Evolutionary conservation across 53 echinoderm and acorn worm species (phyloP).

Genomic region (Glandiceps talaboti): DNA sequence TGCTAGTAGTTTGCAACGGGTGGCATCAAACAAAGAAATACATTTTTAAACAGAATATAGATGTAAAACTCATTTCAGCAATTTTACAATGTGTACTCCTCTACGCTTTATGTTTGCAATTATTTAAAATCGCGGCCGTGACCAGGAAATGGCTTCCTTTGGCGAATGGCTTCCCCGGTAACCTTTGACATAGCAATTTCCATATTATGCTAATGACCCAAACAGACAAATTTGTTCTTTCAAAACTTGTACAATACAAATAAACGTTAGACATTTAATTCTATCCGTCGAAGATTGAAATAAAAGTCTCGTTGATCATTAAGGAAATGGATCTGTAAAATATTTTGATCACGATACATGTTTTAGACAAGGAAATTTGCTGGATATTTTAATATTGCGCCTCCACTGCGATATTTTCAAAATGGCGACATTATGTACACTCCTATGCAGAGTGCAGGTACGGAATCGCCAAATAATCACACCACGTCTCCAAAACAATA

Average conservation of each 20-base stretch:
- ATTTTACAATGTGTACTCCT: too few species aligned
- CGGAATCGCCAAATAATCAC: neutral
- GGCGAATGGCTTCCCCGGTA: too few species aligned
- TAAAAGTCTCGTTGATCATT: neutral
- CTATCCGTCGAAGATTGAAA: too few species aligned
- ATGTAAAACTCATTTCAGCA: too few species aligned
- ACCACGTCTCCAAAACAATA: too few species aligned
- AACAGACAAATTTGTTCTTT: neutral
- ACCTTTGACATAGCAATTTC: neutral
- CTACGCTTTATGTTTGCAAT: too few species aligned
- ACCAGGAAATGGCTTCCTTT: too few species aligned
- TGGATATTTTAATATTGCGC: neutral
- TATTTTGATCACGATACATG: neutral
- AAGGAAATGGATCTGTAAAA: too few species aligned
- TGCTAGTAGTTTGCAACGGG: neutral
- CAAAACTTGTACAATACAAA: neutral
- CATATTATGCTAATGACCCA: neutral
- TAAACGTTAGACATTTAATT: too few species aligned
- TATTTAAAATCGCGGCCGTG: too few species aligned
- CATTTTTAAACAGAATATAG: too few species aligned
- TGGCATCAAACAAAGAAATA: neutral
- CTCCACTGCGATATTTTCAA: neutral
- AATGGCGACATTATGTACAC: conserved; percentile 1
- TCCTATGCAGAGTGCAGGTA: neutral
- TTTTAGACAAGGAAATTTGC: neutral